phyloP scores from a whole-genome alignment of 2,113 vertebrate genomes.

The Podarcis raffonei region DNA sequence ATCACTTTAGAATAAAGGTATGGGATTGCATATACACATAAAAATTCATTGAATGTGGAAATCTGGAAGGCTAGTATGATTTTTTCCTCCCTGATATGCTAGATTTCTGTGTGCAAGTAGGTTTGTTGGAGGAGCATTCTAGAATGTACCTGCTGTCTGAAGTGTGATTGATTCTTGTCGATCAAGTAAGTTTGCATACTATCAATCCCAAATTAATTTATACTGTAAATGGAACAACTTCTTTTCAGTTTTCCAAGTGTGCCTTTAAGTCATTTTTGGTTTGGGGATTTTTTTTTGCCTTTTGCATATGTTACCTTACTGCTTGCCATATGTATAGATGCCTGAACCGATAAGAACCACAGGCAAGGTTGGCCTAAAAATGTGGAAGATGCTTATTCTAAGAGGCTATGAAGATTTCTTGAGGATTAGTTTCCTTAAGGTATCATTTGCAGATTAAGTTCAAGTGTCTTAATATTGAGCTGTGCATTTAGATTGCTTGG shows the following conservation, averaged over 20 bases:
- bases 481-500: not conserved
- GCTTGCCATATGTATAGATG: slow-evolving; percentile 34
- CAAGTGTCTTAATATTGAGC: slow-evolving; percentile 31
- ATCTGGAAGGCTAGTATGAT: not conserved
- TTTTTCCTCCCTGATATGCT: not conserved
- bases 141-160: not conserved
- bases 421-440: slow-evolving; percentile 21
- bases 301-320: slow-evolving; percentile 44
- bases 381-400: not conserved
- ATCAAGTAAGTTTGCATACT: not conserved
- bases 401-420: slow-evolving; percentile 5
- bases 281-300: slow-evolving; percentile 16
- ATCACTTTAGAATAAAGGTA: not conserved
- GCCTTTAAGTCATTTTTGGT: not conserved
- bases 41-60: not conserved
- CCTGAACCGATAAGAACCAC: slow-evolving; percentile 21
- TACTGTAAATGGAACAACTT: slow-evolving; percentile 39
- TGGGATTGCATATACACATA: not conserved
- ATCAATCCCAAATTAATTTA: not conserved
- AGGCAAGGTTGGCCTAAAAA: not conserved
- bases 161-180: not conserved
- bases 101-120: not conserved
- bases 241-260: slow-evolving; percentile 46
- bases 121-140: not conserved
- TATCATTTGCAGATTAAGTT: slow-evolving; percentile 45